These are phyloP conservation scores for Prunella himalayana DNA, from an alignment of 2,113 vertebrate species.

Conservation along the genomic window DNA sequence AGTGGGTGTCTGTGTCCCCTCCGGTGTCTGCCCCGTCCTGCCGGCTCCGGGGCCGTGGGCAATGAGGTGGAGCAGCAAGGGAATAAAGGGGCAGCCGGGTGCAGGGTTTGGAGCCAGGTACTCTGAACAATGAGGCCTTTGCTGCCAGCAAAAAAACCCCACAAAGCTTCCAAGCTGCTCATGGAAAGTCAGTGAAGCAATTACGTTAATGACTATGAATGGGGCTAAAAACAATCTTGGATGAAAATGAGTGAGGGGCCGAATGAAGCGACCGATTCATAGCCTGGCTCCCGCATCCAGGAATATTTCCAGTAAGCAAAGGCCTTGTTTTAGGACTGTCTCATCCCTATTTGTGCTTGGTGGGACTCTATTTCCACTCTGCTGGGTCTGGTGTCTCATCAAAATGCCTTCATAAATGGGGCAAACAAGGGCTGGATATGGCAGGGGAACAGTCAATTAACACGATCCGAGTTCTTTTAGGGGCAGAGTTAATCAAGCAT, in stretches of 20 bases:
- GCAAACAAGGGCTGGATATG: constrained; percentile 54
- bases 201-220: constrained; percentile 42
- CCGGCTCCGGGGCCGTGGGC: background rate
- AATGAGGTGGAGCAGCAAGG: background rate
- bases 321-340: constrained; percentile 1
- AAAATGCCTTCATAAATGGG: constrained; percentile 63
- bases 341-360: constrained; percentile 17
- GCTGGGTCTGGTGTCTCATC: constrained; percentile 53
- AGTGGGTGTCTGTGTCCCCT: background rate
- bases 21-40: background rate
- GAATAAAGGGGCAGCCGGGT: background rate
- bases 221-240: constrained; percentile 26
- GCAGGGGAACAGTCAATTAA: constrained; percentile 52
- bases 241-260: constrained; percentile 50
- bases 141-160: constrained; percentile 12
- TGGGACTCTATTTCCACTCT: constrained; percentile 57
- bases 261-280: constrained; percentile 53
- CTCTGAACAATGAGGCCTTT: constrained; percentile 35
- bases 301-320: constrained; percentile 44
- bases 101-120: background rate
- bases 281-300: background rate
- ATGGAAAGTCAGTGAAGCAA: constrained; percentile 50
- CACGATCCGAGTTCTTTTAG: constrained; percentile 47
- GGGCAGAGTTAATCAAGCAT: constrained; percentile 63
- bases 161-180: constrained; percentile 16